Conservation (phyloP, 2,888 invertebrate genomes). For the Lampropteryx suffumata region DNA sequence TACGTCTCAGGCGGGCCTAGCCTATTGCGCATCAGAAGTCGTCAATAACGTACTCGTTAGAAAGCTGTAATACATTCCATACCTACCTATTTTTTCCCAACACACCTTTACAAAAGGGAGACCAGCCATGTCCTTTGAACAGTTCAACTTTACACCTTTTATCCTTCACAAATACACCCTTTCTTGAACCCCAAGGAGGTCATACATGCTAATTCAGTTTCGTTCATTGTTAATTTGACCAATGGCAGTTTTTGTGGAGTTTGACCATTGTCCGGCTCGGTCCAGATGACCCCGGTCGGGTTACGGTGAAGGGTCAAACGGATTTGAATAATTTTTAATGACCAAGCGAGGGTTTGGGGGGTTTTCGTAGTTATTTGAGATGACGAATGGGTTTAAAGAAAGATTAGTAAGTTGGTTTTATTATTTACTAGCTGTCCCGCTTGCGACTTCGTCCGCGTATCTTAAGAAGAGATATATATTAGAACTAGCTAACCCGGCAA, state of each 20-base stretch:
- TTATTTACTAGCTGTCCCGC: no score
- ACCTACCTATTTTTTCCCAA: constrained; percentile 18
- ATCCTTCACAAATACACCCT: constrained; percentile 50
- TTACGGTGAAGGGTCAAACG: constrained; percentile 66
- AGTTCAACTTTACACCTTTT: constrained; percentile 55
- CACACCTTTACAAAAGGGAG: constrained; percentile 35
- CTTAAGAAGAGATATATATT: no score
- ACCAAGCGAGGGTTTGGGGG: constrained; percentile 28
- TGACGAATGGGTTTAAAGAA: constrained; percentile 1
- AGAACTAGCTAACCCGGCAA: no score
- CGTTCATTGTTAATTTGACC: constrained; percentile 58
- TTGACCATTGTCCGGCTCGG: constrained; percentile 64
- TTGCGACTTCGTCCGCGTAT: no score
- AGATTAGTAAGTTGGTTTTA: no score
- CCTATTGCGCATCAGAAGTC: no score
- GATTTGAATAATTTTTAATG: constrained; percentile 41
- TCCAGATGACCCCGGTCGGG: constrained; percentile 75
- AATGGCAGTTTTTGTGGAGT: constrained; percentile 64
- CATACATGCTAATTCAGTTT: constrained; percentile 57
- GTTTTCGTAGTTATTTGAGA: neutral
- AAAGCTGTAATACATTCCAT: neutral
- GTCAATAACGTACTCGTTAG: neutral
- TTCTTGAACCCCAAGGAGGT: constrained; percentile 51
- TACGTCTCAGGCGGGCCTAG: no score
- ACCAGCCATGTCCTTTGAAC: constrained; percentile 39